These are phyloP conservation scores for Punctoribates punctum DNA, from an alignment of 2,888 invertebrate species.

Conservation along the genomic window DNA sequence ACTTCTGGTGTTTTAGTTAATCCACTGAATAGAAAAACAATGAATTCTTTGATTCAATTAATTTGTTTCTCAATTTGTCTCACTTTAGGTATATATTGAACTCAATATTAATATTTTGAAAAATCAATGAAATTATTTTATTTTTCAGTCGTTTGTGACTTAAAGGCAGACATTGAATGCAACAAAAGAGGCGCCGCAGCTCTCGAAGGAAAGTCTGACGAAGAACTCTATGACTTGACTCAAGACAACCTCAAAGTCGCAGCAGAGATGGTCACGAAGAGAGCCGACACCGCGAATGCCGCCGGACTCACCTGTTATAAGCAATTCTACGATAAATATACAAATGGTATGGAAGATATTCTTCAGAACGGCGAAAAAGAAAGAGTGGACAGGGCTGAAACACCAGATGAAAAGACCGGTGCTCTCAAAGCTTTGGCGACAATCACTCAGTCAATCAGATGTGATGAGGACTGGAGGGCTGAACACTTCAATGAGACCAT, in stretches of 20 bases:
- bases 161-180: neutral
- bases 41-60: neutral
- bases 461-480: slow-evolving; percentile 3
- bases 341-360: neutral
- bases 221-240: neutral
- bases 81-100: neutral
- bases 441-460: neutral
- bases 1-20: no score
- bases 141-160: neutral
- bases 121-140: neutral
- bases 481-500: neutral
- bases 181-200: neutral
- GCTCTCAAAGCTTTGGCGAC: neutral
- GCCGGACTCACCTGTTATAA: neutral
- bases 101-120: neutral
- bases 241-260: neutral
- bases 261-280: neutral
- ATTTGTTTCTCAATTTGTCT: neutral
- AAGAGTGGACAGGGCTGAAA: neutral
- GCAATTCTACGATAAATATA: neutral
- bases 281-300: neutral
- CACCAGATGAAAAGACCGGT: neutral
- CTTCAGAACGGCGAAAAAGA: neutral
- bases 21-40: neutral
- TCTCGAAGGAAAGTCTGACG: neutral